Evolutionary conservation across 2,113 vertebrate species (phyloP), one percentile per base, ranked within the genome.

Genomic region (Probosciger aterrimus): DNA sequence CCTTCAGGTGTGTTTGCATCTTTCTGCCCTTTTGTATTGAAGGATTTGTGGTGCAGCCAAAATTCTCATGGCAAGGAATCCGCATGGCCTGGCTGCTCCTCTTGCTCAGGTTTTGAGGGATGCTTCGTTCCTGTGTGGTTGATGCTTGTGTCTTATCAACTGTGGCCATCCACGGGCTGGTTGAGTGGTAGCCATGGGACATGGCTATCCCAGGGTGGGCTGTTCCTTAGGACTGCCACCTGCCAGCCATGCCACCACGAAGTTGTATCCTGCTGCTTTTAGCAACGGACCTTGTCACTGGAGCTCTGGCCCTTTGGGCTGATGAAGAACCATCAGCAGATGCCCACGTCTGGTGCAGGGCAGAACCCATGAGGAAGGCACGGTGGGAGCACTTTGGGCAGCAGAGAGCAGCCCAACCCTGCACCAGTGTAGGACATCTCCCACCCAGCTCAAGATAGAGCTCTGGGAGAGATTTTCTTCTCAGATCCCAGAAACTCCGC

Each of bases 141-240:
- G 35, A 18, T 3, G 6, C 18, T 55, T 35, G 47, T 2, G 4
- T 50, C 46, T 49, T n/a, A 7, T 2, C 70, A 44, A 1, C 64
- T 1, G 0, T 24, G 22, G 39, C 39, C n/a, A 10, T 23, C 27
- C 3, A 3, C 5, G 5, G 27, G 37, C 37, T 30, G 49, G 33
- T 28, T 30, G 50, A 52, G 39, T 30, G 23, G 5, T 16, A 35
- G 33, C 33, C n/a, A 15, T 47, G 25, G 30, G 43, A 63, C 4
- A 7, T 47, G 39, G 46, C 20, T 24, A 1, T 19, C 78, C 39
- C 10, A 9, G 44, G 33, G 73, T 1, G 2, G 50, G 23, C 41
- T 20, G 24, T 30, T 11, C 30, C 44, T 59, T 37, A 39, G 31
- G 60, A 28, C 17, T 39, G 59, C 14, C 5, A 8, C 44, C 17